phyloP scores from a whole-genome alignment of 1,140 invertebrate species.

The Nasonia giraulti region DNA sequence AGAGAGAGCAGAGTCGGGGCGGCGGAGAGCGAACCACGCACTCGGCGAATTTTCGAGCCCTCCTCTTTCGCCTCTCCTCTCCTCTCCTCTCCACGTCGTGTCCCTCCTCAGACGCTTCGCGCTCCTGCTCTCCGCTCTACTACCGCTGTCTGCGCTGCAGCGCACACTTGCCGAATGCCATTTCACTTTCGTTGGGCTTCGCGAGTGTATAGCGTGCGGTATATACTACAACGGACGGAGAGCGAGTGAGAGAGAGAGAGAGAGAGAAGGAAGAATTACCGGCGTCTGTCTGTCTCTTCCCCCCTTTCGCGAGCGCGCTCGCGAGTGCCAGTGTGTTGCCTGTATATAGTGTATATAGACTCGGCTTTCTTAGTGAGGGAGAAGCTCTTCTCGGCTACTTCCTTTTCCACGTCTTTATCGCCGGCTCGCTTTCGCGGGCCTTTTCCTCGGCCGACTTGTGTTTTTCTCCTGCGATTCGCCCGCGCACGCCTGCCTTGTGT shows the following conservation, averaged over 20 bases:
- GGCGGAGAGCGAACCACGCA: not conserved
- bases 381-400: slow-evolving; percentile 35
- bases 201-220: slow-evolving; percentile 41
- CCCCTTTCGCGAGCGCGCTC: not conserved
- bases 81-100: slow-evolving; percentile 56
- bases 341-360: not conserved
- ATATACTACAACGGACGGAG: not conserved
- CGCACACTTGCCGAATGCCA: slow-evolving; percentile 68
- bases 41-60: slow-evolving; percentile 43
- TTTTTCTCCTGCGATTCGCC: slow-evolving; percentile 42
- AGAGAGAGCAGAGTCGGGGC: not conserved
- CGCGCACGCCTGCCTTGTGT: slow-evolving; percentile 15
- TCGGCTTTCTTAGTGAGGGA: not conserved
- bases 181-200: slow-evolving; percentile 76
- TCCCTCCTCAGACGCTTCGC: slow-evolving; percentile 36
- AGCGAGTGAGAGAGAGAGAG: slow-evolving; percentile 57
- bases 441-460: slow-evolving; percentile 50
- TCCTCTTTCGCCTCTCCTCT: slow-evolving; percentile 53
- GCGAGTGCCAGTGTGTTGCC: not conserved
- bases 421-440: slow-evolving; percentile 46
- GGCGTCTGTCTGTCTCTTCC: slow-evolving; percentile 13
- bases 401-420: slow-evolving; percentile 52
- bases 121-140: not conserved
- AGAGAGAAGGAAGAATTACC: not conserved
- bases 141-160: not conserved